These are phyloP conservation scores for Atta cephalotes DNA, from an alignment of 1,140 invertebrate species.

Conservation along the genomic window DNA sequence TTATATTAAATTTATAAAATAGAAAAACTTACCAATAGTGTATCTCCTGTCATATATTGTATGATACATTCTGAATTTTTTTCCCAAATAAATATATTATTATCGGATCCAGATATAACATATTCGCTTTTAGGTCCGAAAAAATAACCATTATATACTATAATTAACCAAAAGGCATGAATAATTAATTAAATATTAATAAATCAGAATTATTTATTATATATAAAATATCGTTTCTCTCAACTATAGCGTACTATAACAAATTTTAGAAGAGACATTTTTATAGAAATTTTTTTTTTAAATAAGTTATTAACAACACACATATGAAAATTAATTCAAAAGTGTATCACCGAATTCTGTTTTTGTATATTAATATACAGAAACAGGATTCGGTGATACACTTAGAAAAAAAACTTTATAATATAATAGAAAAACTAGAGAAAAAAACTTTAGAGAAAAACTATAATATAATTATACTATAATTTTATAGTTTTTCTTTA, in stretches of 20 bases:
- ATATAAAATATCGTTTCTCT: no score
- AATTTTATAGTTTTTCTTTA: neutral
- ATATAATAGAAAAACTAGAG: no score
- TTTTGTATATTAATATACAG: no score
- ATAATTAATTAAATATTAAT: neutral
- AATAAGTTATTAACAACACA: neutral
- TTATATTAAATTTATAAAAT: slow-evolving; percentile 33
- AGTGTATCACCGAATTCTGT: neutral
- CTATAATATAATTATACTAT: neutral
- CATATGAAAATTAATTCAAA: neutral
- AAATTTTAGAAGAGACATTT: neutral
- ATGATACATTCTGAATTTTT: slow-evolving; percentile 95
- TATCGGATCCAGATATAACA: slow-evolving; percentile 96
- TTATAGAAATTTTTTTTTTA: neutral
- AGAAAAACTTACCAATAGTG: slow-evolving; percentile 91
- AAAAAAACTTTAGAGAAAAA: no score
- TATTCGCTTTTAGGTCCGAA: slow-evolving; percentile 97
- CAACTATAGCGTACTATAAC: no score
- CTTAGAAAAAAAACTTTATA: no score
- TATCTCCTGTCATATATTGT: slow-evolving; percentile 94
- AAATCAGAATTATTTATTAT: neutral
- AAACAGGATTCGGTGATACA: no score
- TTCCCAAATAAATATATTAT: slow-evolving; percentile 97
- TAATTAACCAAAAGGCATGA: slow-evolving; percentile 59
- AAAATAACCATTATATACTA: slow-evolving; percentile 93